These are phyloP conservation scores for Lota lota DNA, from an alignment of 2,113 vertebrate species.

Conservation along the genomic window DNA sequence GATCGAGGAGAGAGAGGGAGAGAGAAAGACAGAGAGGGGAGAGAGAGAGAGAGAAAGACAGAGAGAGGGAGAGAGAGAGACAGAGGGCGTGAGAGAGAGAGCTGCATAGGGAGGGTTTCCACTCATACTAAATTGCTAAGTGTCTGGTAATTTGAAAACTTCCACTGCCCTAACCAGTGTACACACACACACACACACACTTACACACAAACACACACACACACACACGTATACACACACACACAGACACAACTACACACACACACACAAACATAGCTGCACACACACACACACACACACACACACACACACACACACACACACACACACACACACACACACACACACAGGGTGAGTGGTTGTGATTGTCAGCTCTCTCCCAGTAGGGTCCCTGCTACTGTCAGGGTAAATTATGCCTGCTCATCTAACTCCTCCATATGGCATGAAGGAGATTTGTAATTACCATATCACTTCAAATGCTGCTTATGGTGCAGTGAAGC, in stretches of 20 bases:
- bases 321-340: not conserved
- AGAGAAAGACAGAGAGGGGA: not conserved
- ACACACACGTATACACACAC: too few species aligned
- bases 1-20: not conserved
- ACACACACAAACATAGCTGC: too few species aligned
- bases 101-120: slow-evolving; percentile 8
- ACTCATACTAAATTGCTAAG: slow-evolving; percentile 28
- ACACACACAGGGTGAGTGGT: not conserved
- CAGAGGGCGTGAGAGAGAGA: not conserved
- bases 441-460: too few species aligned
- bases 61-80: not conserved
- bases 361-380: not conserved
- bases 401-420: not conserved
- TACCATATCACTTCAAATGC: too few species aligned
- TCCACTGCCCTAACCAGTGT: not conserved
- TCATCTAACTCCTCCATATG: not conserved
- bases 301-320: not conserved
- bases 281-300: not conserved
- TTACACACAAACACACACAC: not conserved
- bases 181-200: not conserved
- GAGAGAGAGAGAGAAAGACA: not conserved
- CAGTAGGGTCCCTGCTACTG: not conserved
- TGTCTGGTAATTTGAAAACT: slow-evolving; percentile 39
- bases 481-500: too few species aligned
- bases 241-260: too few species aligned